phyloP scores from a whole-genome alignment of 2,797 vertebrate species.

The Kryptolebias ocellatus region DNA sequence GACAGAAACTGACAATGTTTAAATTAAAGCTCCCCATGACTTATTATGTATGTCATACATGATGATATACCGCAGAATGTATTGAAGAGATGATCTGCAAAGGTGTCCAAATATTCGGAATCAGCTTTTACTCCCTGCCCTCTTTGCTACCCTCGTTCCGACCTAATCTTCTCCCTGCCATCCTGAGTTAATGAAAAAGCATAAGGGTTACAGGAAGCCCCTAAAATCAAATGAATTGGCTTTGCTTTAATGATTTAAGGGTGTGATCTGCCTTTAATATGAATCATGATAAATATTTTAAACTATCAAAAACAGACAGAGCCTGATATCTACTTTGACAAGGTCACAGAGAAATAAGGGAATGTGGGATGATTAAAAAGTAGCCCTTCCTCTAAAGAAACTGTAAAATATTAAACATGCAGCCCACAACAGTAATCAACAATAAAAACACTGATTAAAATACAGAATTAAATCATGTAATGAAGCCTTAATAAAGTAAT shows the following conservation, averaged over 20 bases:
- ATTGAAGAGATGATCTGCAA: conserved; percentile 24
- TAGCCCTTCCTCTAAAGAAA: too few species aligned
- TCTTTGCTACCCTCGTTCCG: background rate
- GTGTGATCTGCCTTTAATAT: background rate
- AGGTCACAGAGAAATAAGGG: conserved; percentile 14
- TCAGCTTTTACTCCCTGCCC: conserved; percentile 9
- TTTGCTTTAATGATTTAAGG: conserved; percentile 15
- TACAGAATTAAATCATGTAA: too few species aligned
- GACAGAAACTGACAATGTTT: conserved; percentile 3
- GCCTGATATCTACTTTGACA: background rate
- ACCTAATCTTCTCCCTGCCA: conserved; percentile 1
- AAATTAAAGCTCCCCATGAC: conserved; percentile 18
- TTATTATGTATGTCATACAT: conserved; percentile 1
- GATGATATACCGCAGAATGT: conserved; percentile 14
- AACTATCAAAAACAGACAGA: background rate
- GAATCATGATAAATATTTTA: conserved; percentile 45
- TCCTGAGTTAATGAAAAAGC: conserved; percentile 44
- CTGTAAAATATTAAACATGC: too few species aligned
- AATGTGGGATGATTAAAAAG: background rate
- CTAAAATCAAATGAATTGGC: conserved; percentile 26
- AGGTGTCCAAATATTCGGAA: conserved; percentile 26
- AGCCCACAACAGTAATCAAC: too few species aligned
- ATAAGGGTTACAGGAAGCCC: background rate
- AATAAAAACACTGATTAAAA: too few species aligned
- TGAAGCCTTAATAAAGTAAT: too few species aligned